Evolutionary conservation across 2,888 invertebrate genomes (phyloP).

Genomic region (Tetropium fuscum): DNA sequence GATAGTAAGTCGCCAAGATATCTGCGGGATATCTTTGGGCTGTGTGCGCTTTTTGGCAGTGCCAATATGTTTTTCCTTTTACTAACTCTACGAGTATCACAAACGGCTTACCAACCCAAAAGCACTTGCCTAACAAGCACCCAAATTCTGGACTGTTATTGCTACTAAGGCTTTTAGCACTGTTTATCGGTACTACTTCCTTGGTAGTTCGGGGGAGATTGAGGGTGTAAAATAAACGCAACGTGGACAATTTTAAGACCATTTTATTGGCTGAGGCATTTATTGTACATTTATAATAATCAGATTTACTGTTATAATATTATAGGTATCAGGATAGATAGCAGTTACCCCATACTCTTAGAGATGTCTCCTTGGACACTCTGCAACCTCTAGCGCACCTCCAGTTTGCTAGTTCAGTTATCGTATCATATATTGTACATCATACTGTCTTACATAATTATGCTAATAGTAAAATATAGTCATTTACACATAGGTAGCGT

Average conservation of each 20-base stretch:
- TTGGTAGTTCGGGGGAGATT: neutral
- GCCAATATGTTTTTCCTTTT: too few relatives aligned
- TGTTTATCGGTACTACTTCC: too few relatives aligned
- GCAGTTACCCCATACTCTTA: constrained; percentile 62
- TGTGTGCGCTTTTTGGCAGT: too few relatives aligned
- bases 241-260: constrained; percentile 58
- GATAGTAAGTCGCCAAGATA: too few relatives aligned
- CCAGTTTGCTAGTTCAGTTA: constrained; percentile 49
- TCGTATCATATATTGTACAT: constrained; percentile 53
- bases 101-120: too few relatives aligned
- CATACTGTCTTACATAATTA: constrained; percentile 52
- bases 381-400: constrained; percentile 48
- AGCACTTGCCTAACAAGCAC: too few relatives aligned
- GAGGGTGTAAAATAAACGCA: constrained; percentile 32
- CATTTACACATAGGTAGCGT: constrained; percentile 59
- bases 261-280: constrained; percentile 67
- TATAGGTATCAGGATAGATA: constrained; percentile 64
- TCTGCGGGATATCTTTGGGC: too few relatives aligned
- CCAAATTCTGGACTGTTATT: too few relatives aligned
- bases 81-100: too few relatives aligned
- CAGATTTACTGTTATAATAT: constrained; percentile 64
- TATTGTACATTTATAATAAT: constrained; percentile 67
- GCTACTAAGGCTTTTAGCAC: too few relatives aligned
- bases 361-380: constrained; percentile 54
- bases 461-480: constrained; percentile 63